Conservation (phyloP, 2,888 invertebrate genomes). For the Antheraea assamensis region DNA sequence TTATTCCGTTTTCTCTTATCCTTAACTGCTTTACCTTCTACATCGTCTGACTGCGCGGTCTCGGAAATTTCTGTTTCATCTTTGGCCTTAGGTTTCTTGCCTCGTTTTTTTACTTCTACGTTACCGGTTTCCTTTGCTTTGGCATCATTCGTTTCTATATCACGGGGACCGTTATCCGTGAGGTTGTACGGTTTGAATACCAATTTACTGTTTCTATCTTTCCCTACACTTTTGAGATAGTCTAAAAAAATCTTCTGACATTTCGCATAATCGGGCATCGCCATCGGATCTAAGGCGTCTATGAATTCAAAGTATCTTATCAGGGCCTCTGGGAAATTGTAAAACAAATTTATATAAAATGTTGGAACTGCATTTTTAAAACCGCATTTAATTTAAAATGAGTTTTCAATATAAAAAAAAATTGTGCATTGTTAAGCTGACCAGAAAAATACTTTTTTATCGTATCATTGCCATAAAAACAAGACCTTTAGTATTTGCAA, state of each 20-base stretch:
- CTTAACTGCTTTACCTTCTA: background rate
- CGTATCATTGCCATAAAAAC: no score
- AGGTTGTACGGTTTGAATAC: constrained; percentile 72
- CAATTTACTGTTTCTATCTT: constrained; percentile 81
- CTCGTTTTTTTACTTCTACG: constrained; percentile 23
- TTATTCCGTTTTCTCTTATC: constrained; percentile 56
- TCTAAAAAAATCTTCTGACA: constrained; percentile 84
- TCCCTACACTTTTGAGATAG: constrained; percentile 85
- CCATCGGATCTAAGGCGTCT: constrained; percentile 85
- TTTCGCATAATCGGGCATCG: constrained; percentile 88
- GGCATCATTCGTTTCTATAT: constrained; percentile 28
- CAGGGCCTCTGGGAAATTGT: constrained; percentile 81
- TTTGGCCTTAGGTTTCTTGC: constrained; percentile 31
- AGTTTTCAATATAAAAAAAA: no score
- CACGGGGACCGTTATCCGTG: constrained; percentile 29
- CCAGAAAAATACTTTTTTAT: no score
- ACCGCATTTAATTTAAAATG: background rate
- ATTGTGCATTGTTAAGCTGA: no score
- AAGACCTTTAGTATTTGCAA: no score
- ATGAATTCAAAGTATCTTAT: constrained; percentile 86
- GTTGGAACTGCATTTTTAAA: background rate
- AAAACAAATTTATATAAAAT: background rate
- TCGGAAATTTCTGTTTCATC: constrained; percentile 36
- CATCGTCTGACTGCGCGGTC: constrained; percentile 40
- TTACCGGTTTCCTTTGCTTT: constrained; percentile 33